Evolutionary conservation across 2,888 invertebrate species (phyloP).

Genomic region (Lasius platythorax): DNA sequence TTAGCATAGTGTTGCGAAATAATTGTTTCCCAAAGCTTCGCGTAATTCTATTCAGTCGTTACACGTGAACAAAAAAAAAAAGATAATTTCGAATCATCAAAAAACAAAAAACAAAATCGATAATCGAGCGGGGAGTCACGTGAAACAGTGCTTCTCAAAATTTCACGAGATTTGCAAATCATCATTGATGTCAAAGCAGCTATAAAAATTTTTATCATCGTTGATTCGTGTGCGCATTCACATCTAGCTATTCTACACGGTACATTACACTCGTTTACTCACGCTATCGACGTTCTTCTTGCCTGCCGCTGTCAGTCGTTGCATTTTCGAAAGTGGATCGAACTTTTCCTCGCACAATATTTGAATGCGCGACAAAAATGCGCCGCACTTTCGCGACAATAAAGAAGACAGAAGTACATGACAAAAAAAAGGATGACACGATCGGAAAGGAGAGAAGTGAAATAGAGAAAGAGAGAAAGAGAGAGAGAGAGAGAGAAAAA

Average conservation of each 20-base stretch:
- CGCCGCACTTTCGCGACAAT: conserved; percentile 35
- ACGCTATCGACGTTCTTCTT: conserved; percentile 25
- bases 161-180: conserved; percentile 33
- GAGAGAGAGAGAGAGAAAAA: neutral
- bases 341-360: conserved; percentile 46
- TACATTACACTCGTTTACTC: conserved; percentile 54
- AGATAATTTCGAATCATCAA: neutral
- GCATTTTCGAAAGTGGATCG: conserved; percentile 50
- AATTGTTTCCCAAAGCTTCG: neutral
- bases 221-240: conserved; percentile 30
- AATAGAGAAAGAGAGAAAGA: neutral
- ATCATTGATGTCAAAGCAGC: conserved; percentile 20
- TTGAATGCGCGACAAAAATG: conserved; percentile 52
- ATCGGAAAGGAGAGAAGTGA: conserved; percentile 5
- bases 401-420: conserved; percentile 46
- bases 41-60: neutral
- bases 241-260: conserved; percentile 45
- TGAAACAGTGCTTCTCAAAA: neutral
- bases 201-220: conserved; percentile 43
- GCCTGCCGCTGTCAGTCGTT: neutral
- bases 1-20: conserved; percentile 13
- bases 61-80: neutral
- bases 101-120: neutral
- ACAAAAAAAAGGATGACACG: conserved; percentile 31
- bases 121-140: neutral